Base-by-base conservation (phyloP, 1,140 invertebrate genomes). In the Littorina saxatilis region DNA sequence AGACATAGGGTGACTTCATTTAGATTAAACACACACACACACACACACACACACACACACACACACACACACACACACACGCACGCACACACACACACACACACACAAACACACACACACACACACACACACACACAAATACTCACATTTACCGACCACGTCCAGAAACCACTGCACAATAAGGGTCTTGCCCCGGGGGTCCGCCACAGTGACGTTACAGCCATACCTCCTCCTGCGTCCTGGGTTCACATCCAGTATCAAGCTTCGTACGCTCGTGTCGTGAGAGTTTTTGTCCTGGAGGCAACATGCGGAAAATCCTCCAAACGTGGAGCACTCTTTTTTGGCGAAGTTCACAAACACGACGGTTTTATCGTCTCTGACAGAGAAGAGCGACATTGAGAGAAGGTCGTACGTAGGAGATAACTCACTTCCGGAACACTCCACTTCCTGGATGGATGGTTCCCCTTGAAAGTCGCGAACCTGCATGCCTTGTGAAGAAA, bases 291-390 rank as follows among this genome's bases (percentile, higher is more conserved):
- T 58, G 5, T 13, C 50, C 43, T 61, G 32, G 0, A 76, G 2
- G 29, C 58, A 11, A 58, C 74, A 76, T 20, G 74, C 74, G 35
- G 74, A 47, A 35, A 76, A 76, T 7, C 74, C 74, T 0, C 13
- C 29, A 20, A 37, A 76, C 13, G 29, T 61, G 13, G 74, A 55
- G 50, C 74, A 76, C 32, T 76, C 74, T 52, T 61, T 35, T n/a
- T 76, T 76, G 74, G 74, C 74, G 35, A 76, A 76, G 74, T 76
- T 76, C 0, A 61, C 74, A 35, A 76, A 76, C 7, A 52, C 74
- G 13, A 76, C n/a, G 9, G 50, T 50, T 32, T 27, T 32, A 35
- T 55, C 29, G 32, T 76, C 74, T n/a, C 74, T 20, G 47, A 13
- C 29, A 17, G 32, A 13, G 13, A 76, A 61, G 35, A 76, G 50